Conservation (phyloP, 2,888 invertebrate genomes). For the Amblyjoppa proteus region DNA sequence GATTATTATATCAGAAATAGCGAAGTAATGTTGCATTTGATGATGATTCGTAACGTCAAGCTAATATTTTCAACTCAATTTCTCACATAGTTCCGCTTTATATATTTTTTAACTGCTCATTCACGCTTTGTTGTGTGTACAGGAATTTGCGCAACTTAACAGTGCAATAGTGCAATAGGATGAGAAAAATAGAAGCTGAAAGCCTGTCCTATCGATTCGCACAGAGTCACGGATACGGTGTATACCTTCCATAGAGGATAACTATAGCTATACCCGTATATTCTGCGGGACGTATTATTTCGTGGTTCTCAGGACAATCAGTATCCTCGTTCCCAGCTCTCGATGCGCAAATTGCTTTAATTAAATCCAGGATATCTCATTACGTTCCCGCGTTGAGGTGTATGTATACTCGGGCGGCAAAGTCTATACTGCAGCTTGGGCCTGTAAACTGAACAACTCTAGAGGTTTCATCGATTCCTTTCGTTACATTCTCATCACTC, state of each 20-base stretch:
- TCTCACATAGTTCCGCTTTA: not conserved
- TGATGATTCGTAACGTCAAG: not conserved
- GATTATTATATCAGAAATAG: no score
- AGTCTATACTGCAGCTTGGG: not conserved
- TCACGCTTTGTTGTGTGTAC: conserved; percentile 1
- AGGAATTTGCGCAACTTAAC: not conserved
- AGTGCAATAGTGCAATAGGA: conserved; percentile 24
- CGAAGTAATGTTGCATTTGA: not conserved
- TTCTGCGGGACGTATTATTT: conserved; percentile 74
- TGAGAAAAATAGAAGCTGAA: conserved; percentile 38
- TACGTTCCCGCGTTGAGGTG: conserved; percentile 74
- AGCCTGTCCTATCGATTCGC: conserved; percentile 62
- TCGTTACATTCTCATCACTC: conserved; percentile 71
- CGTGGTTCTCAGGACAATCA: conserved; percentile 78
- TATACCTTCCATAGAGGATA: conserved; percentile 39
- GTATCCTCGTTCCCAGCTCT: conserved; percentile 80
- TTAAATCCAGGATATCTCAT: conserved; percentile 76
- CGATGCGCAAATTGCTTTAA: conserved; percentile 78
- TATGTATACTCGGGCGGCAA: conserved; percentile 49
- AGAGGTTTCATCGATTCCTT: conserved; percentile 62
- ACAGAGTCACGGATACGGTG: conserved; percentile 31
- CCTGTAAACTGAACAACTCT: conserved; percentile 40
- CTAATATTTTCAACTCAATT: not conserved
- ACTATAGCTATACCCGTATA: conserved; percentile 21
- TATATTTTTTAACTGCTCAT: not conserved